Base-by-base conservation (phyloP, 2,113 vertebrate species). In the Cyanistes caeruleus region DNA sequence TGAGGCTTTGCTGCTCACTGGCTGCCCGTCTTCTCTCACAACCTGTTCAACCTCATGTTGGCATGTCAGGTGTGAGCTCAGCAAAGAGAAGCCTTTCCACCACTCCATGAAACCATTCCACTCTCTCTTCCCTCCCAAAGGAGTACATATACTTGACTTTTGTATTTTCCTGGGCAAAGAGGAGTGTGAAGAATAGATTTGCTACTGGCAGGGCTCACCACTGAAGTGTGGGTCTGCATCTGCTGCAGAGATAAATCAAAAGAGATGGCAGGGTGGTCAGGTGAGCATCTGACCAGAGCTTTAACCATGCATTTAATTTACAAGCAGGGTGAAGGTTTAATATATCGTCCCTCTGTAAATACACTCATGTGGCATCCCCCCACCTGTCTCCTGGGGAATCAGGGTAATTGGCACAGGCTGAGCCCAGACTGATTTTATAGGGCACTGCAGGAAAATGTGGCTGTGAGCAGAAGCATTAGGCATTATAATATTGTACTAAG, bases 191-290 rank as follows among this genome's bases (percentile, higher is more conserved):
- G 80, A 74, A 76, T 31, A 80, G 63, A 80, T 74, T 81, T 75
- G 24, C 52, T 87, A 46, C 52, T 89, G 83, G 43, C 79, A 92
- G 64, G 0, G 0, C 48, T 72, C 41, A 46, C 70, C 39, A 56
- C 25, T 4, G 1, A 80, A 74, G 44, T 48, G 75, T 64, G 39
- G 64, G 48, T 49, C 78, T 60, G 64, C 76, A 86, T 90, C 83
- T 95, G 85, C 90, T 90, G 52, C 68, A 74, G 76, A 93, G 88
- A 94, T 78, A 96, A 90, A 96, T 92, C 90, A 96, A 69, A 91
- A 39, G 55, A 86, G 55, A 37, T 72, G 65, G 48, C 88, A 78
- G 88, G 8, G 49, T 89, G 76, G 65, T 92, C 1, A 0, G 48
- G 41, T 4, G 16, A 93, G 39, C 80, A 70, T 75, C 72, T 78